These are phyloP conservation scores for Drosophila setosimentum DNA, from an alignment of 2,888 invertebrate genomes.

Conservation along the genomic window DNA sequence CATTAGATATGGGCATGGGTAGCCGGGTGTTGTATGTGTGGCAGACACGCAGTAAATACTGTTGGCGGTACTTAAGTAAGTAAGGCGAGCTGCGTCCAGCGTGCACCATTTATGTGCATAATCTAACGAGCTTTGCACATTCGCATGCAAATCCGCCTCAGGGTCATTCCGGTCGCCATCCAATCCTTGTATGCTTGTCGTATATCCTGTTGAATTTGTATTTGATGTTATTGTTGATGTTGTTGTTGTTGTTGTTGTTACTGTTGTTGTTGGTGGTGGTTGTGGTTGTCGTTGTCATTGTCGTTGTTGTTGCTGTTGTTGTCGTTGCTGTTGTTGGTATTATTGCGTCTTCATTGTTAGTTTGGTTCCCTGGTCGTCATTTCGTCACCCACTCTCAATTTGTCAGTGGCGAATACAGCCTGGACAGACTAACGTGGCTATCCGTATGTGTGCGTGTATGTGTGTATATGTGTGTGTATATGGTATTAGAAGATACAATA, in stretches of 20 bases:
- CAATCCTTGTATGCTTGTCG: neutral
- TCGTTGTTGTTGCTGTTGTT: neutral
- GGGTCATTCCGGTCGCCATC: slow-evolving; percentile 18
- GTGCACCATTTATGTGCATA: slow-evolving; percentile 53
- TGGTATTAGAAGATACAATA: neutral
- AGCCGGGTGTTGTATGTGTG: neutral
- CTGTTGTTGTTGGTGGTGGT: no score
- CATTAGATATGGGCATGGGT: neutral
- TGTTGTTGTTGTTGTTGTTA: slow-evolving; percentile 8
- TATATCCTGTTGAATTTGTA: slow-evolving; percentile 5
- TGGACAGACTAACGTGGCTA: slow-evolving; percentile 23
- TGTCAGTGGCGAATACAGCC: slow-evolving; percentile 38
- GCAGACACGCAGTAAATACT: neutral
- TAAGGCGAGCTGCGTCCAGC: slow-evolving; percentile 8
- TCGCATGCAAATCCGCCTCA: slow-evolving; percentile 53
- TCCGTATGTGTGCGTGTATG: neutral
- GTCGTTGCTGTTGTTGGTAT: slow-evolving; percentile 6
- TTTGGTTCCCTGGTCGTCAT: slow-evolving; percentile 33
- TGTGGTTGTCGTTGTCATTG: no score
- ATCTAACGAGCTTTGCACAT: slow-evolving; percentile 40
- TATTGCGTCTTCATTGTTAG: slow-evolving; percentile 32
- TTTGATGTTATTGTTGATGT: neutral
- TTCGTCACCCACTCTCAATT: slow-evolving; percentile 51
- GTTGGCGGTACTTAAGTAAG: slow-evolving; percentile 5
- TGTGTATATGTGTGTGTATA: neutral